Evolutionary conservation across 2,797 vertebrate genomes (phyloP).

Genomic region (Pitangus sulphuratus): DNA sequence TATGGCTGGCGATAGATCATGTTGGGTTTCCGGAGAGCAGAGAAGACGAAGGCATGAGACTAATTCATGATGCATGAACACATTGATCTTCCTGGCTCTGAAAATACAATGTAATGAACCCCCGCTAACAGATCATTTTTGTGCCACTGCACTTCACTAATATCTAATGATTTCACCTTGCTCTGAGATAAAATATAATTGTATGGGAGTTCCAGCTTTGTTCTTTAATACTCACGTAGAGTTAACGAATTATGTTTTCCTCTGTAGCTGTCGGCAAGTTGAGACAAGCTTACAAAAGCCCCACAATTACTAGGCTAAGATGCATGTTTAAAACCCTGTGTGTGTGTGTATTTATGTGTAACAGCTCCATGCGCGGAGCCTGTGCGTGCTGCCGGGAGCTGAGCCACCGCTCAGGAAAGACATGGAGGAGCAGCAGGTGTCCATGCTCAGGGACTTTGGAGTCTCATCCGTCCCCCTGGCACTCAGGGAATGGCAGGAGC

Average conservation of each 20-base stretch:
- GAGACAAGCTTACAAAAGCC: conserved; percentile 63
- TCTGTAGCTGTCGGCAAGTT: conserved; percentile 66
- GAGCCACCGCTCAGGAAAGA: not conserved
- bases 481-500: not conserved
- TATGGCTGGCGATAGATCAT: conserved; percentile 78
- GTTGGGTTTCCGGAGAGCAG: conserved; percentile 80
- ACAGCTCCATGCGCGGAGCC: not conserved
- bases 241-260: conserved; percentile 71
- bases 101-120: conserved; percentile 83
- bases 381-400: not conserved
- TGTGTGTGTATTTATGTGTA: not conserved
- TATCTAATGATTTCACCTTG: conserved; percentile 85
- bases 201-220: conserved; percentile 82
- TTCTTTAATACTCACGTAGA: conserved; percentile 67
- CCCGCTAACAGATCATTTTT: conserved; percentile 83
- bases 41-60: conserved; percentile 72
- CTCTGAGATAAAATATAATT: conserved; percentile 80
- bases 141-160: conserved; percentile 81
- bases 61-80: conserved; percentile 82
- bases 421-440: not conserved
- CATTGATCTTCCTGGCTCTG: conserved; percentile 82
- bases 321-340: not conserved
- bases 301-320: conserved; percentile 5
- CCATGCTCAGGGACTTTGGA: not conserved
- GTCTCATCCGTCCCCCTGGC: not conserved